These are phyloP conservation scores for Globodera rostochiensis DNA, from an alignment of 1,140 invertebrate species.

Conservation along the genomic window DNA sequence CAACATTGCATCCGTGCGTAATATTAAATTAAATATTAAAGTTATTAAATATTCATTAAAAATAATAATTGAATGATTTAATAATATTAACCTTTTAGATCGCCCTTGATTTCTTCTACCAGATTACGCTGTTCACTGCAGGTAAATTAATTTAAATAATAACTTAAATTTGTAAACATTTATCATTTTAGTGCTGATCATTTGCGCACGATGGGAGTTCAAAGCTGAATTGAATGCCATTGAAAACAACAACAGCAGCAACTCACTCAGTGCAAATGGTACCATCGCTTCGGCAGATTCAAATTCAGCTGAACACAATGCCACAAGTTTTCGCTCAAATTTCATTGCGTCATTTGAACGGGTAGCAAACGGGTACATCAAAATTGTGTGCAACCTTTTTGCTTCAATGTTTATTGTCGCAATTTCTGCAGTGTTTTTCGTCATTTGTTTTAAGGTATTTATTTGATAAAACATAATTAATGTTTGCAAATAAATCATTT, in stretches of 20 bases:
- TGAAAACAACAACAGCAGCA: constrained; percentile 3
- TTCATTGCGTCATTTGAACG: no score
- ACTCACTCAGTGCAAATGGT: constrained; percentile 15
- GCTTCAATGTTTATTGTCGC: constrained; percentile 32
- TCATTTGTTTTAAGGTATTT: constrained; percentile 36
- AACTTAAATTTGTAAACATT: no score
- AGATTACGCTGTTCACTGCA: constrained; percentile 55
- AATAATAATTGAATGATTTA: no score
- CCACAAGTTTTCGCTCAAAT: no score
- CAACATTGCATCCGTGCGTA: constrained; percentile 30
- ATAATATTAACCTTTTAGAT: constrained; percentile 20
- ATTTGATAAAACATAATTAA: neutral
- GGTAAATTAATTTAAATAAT: constrained; percentile 31
- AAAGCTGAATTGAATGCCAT: no score
- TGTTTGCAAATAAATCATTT: constrained; percentile 24
- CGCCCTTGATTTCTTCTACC: constrained; percentile 54
- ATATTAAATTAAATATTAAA: no score
- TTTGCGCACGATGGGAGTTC: constrained; percentile 29
- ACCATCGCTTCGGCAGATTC: constrained; percentile 31
- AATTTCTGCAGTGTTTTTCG: constrained; percentile 38
- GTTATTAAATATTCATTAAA: no score
- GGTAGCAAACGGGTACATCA: no score
- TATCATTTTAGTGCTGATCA: constrained; percentile 8
- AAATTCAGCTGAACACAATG: no score
- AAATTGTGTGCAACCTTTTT: constrained; percentile 30